Evolutionary conservation across 2,888 invertebrate genomes (phyloP), one percentile per base, ranked within the genome.

Genomic region (Seladonia tumulorum): DNA sequence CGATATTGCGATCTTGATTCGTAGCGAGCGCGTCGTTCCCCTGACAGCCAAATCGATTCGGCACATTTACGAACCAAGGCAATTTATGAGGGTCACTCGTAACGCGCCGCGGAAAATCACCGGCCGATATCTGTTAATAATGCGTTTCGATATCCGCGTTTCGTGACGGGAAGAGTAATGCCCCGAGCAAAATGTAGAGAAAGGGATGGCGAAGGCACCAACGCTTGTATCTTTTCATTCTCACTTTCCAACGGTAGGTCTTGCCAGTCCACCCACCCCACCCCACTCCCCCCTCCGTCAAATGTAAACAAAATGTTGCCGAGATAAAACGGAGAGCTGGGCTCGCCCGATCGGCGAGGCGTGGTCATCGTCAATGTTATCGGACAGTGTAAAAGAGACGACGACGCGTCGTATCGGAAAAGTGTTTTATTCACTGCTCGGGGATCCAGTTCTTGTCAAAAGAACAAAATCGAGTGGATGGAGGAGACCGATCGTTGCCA

Each of bases 91-190:
- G 81, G 83, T 79, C 42, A 79, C 88, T 80, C 42, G 83, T 74
- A 72, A 74, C 76, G 74, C 81, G 71, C 45, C 80, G 42, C 70
- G 45, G 68, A 80, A 85, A 87, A 82, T 82, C 83, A 53, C 73
- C 76, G 79, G 66, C 70, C 78, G 78, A 83, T 82, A 78, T 83
- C 88, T 78, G 83, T 86, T 89, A 89, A 90, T 89, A 90, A 89
- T 86, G 82, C 86, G 78, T 74, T 79, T 79, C 80, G 70, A 76
- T 82, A 83, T 86, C 73, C 81, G 60, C 74, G 85, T 85, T 85
- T 71, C 77, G 77, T 68, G 87, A 53, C 66, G 77, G 16, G n/a
- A 53, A 63, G 79, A 85, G 76, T 76, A 66, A 72, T 53, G 35
- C 12, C n/a, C n/a, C 12, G 39, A 18, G 18, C 5, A 68, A 68